Evolutionary conservation across 2,113 vertebrate genomes (phyloP), one percentile per base, ranked within the genome.

Genomic region (Psilopogon haemacephalus): DNA sequence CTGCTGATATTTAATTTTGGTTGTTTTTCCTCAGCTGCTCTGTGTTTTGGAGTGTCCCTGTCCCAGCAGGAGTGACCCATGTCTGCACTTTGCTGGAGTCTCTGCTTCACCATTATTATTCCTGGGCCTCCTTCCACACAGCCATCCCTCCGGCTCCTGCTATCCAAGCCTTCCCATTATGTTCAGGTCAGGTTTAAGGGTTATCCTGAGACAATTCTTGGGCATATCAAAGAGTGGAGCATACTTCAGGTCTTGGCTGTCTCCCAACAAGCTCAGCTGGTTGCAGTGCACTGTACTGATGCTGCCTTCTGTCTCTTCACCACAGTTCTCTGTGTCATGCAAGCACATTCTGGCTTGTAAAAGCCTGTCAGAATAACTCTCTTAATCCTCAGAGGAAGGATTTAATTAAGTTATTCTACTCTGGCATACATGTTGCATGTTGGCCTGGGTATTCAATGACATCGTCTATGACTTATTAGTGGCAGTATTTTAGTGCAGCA

Each of bases 271-370:
- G 6, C 21, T 54, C 50, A 3, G 5, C 5, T 0, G 0, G 21
- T 28, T 11, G 11, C 6, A 3, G 3, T 23, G 28, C 12, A 5
- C 10, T 0, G 1, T 2, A 4, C 4, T 1, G 1, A 15, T 0
- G 2, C 21, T 64, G 40, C 13, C 14, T 6, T 0, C 20, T 46
- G 2, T 33, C 58, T 63, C 87, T 62, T 48, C 67, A 56, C 30
- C 0, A 3, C 74, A 28, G 32, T 52, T 35, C 46, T 81, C 73
- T 35, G 54, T 0, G 0, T 44, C 50, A 9, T 0, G 1, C 38
- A 37, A 68, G 35, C 44, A 37, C 0, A 0, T 21, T 30, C 55
- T 73, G 26, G 10, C 50, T 93, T 87, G 44, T 67, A 92, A 90
- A 93, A 89, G 23, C 46, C 59, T 82, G 42, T 69, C 55, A 87